Base-by-base conservation (phyloP, 2,888 invertebrate genomes). In the Aleiodes leptofemur region DNA sequence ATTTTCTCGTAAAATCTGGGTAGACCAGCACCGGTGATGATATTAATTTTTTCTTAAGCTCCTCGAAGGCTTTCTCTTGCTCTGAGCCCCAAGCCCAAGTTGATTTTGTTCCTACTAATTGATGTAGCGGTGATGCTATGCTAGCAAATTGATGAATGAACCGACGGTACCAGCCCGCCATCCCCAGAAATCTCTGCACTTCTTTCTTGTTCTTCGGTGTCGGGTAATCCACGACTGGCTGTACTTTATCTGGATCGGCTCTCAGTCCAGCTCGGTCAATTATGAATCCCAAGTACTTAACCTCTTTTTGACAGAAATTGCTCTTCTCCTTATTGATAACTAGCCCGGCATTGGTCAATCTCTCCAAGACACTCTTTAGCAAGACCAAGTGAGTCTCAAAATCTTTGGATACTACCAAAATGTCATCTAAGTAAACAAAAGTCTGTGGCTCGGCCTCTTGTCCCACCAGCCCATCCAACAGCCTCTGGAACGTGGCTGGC, bases 271-370 rank as follows among this genome's bases (percentile, higher is more conserved):
- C 6, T 0, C 8, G 38, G 3, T 38, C 8, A 8, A 3, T 83
- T 85, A 0, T 23, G 55, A 84, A 83, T 3, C 87, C 85, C 6
- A 85, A 73, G 56, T 80, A 83, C 14, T 74, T 68, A 0, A 86
- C 50, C 31, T 79, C 72, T 9, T 31, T 29, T 4, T 48, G n/a
- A 43, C 78, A 79, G 11, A 78, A 78, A 16, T 70, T 34, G 14
- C 77, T 64, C 48, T 75, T 77, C 0, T 75, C 71, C 1, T 23
- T 61, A 34, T 74, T 74, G 13, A 74, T 64, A 4, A 59, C n/a
- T 14, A 74, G 55, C n/a, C 70, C 48, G 3, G 66, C 72, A 9
- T 13, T 11, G 8, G 16, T 64, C n/a, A 72, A 34, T 13, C 61
- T 57, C 0, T 66, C 34, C 1, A 75, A 34, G 7, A 77, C 72